A percentile compares a stretch with the other conserved stretches of the same genome.
Evolutionary conservation across 2,888 invertebrate species (phyloP).

Genomic region (Leucophora obtusa): DNA sequence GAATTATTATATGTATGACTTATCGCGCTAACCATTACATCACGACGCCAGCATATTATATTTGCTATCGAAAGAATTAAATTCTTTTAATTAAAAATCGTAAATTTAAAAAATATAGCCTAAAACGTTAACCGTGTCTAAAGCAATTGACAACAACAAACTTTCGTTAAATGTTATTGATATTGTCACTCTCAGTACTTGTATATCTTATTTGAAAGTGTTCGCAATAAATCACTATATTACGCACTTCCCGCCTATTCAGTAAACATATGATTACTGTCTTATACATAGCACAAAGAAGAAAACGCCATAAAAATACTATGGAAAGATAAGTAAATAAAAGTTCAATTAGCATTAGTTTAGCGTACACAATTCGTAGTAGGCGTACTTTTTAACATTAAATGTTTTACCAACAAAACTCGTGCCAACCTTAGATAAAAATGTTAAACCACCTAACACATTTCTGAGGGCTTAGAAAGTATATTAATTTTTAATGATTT

Average conservation of each 20-base stretch:
- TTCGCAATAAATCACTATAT: slow-evolving; percentile 21
- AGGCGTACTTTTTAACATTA: background rate
- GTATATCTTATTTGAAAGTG: background rate
- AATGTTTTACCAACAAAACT: slow-evolving; percentile 2
- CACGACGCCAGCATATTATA: too few relatives aligned
- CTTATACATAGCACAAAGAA: background rate
- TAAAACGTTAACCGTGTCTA: too few relatives aligned
- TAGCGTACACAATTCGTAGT: slow-evolving; percentile 11
- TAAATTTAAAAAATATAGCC: too few relatives aligned
- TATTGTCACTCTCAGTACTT: background rate
- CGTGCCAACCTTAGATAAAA: background rate
- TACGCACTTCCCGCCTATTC: slow-evolving; percentile 13
- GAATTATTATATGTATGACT: too few relatives aligned
- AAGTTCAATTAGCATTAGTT: slow-evolving; percentile 26
- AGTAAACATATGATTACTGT: background rate
- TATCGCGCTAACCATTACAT: too few relatives aligned
- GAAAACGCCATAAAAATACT: background rate
- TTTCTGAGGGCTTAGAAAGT: too few relatives aligned
- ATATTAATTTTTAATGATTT: too few relatives aligned
- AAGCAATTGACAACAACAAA: too few relatives aligned
- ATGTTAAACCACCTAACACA: too few relatives aligned
- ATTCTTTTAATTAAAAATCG: too few relatives aligned
- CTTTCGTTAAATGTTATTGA: too few relatives aligned
- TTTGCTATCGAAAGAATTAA: too few relatives aligned
- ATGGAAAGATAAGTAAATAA: slow-evolving; percentile 8